A percentile compares a stretch with the other conserved stretches of the same genome.
These are phyloP conservation scores for Nyctibius grandis DNA, from an alignment of 2,797 vertebrate genomes.

Conservation along the genomic window DNA sequence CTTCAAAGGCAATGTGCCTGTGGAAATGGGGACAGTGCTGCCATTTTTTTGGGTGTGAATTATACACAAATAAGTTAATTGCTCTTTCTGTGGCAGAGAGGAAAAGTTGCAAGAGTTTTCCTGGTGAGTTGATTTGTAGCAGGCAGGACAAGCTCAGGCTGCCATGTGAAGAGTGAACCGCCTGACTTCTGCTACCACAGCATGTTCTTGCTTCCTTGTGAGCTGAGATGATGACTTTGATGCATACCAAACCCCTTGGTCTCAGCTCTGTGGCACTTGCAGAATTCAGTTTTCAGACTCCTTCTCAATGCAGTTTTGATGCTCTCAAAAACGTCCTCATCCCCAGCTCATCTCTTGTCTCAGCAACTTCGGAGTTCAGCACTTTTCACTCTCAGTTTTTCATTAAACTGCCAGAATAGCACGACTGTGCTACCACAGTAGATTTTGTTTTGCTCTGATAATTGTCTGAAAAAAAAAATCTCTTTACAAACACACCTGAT, in stretches of 20 bases:
- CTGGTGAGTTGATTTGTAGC: neutral
- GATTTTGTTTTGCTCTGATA: neutral
- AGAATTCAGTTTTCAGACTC: neutral
- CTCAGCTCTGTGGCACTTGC: neutral
- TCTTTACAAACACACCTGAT: neutral
- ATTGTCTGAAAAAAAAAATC: neutral
- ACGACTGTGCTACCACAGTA: accelerated
- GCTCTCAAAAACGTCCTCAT: neutral
- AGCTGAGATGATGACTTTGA: neutral
- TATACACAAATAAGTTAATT: neutral
- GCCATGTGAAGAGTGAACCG: neutral
- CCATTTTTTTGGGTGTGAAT: neutral
- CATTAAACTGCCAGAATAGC: neutral
- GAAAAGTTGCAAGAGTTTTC: neutral
- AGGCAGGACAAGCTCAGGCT: neutral
- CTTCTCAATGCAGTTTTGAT: neutral
- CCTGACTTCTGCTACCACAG: neutral
- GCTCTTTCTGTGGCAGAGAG: no score
- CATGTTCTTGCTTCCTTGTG: accelerated
- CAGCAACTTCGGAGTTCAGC: neutral
- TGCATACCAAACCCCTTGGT: neutral
- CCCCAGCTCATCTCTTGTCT: neutral
- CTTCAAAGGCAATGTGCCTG: neutral
- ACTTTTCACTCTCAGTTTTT: neutral
- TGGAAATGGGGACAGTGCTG: neutral